Percentiles rank a stretch among this genome's conserved stretches.
These are phyloP conservation scores for Microtus richardsoni DNA, from an alignment of 2,113 vertebrate species.

Conservation along the genomic window DNA sequence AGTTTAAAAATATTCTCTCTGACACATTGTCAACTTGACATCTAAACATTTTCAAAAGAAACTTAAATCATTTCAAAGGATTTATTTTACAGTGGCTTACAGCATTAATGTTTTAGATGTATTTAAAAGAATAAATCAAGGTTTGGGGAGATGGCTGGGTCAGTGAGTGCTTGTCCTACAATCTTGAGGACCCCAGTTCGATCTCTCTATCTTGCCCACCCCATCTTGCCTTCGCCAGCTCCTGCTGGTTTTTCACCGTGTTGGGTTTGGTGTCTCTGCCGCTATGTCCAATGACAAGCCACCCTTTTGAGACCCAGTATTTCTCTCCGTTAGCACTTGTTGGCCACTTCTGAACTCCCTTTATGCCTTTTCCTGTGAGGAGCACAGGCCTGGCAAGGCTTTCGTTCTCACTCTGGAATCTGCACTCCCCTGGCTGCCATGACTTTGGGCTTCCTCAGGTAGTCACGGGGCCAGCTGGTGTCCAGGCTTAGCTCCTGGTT, in stretches of 20 bases:
- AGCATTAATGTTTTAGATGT: background rate
- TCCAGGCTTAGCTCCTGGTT: background rate
- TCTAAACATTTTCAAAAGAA: background rate
- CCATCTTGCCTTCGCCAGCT: background rate
- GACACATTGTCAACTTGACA: slow-evolving; percentile 32
- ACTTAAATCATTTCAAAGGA: slow-evolving; percentile 20
- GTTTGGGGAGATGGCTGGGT: background rate
- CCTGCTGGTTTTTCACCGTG: background rate
- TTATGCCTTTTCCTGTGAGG: background rate
- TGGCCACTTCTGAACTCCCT: background rate
- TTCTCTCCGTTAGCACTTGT: background rate
- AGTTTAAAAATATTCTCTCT: background rate
- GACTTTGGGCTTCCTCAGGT: background rate
- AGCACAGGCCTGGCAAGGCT: background rate
- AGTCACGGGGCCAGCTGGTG: background rate
- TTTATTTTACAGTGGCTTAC: background rate
- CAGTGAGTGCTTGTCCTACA: background rate
- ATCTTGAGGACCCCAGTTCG: background rate
- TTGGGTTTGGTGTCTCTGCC: background rate
- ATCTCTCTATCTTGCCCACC: background rate
- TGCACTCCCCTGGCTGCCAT: background rate
- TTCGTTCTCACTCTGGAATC: background rate
- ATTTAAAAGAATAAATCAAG: background rate
- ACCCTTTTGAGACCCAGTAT: background rate
- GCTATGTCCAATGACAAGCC: background rate